Percentiles rank a stretch among this genome's conserved stretches.
These are phyloP conservation scores for Lates calcarifer DNA, from an alignment of 2,113 vertebrate genomes.

Conservation along the genomic window DNA sequence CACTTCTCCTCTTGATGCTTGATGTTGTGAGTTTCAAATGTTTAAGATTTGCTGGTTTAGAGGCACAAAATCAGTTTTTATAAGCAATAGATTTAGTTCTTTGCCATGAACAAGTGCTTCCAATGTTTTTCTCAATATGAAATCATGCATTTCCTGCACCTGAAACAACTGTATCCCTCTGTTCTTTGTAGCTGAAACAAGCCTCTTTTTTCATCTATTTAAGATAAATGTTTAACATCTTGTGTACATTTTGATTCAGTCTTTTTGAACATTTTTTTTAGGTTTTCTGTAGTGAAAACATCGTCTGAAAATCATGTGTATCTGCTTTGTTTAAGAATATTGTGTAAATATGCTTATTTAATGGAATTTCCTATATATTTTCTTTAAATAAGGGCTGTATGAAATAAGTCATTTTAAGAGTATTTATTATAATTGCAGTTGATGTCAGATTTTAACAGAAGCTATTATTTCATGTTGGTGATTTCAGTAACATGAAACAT, in stretches of 20 bases:
- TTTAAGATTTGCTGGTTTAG: slow-evolving; percentile 3
- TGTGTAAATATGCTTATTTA: slow-evolving; percentile 64
- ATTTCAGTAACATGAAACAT: slow-evolving; percentile 38
- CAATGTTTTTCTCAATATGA: slow-evolving; percentile 4
- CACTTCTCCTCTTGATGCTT: neutral
- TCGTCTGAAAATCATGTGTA: slow-evolving; percentile 26
- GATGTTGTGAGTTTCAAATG: neutral
- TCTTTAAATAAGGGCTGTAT: slow-evolving; percentile 76
- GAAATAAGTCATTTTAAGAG: slow-evolving; percentile 36
- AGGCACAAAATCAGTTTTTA: neutral
- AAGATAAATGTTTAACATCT: slow-evolving; percentile 28
- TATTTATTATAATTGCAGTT: slow-evolving; percentile 45
- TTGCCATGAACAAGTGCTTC: slow-evolving; percentile 44
- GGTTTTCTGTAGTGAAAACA: slow-evolving; percentile 34
- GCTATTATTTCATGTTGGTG: slow-evolving; percentile 32
- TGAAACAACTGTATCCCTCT: neutral
- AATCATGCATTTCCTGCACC: slow-evolving; percentile 24
- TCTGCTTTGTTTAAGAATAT: slow-evolving; percentile 41
- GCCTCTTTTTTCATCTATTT: slow-evolving; percentile 4
- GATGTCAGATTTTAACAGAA: slow-evolving; percentile 39
- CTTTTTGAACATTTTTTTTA: slow-evolving; percentile 20
- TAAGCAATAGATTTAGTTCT: slow-evolving; percentile 44
- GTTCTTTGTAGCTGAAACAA: slow-evolving; percentile 26
- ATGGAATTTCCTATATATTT: slow-evolving; percentile 55
- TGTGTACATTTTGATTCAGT: slow-evolving; percentile 26